Conservation (phyloP, 2,113 vertebrate species). For the Craseonycteris thonglongyai region DNA sequence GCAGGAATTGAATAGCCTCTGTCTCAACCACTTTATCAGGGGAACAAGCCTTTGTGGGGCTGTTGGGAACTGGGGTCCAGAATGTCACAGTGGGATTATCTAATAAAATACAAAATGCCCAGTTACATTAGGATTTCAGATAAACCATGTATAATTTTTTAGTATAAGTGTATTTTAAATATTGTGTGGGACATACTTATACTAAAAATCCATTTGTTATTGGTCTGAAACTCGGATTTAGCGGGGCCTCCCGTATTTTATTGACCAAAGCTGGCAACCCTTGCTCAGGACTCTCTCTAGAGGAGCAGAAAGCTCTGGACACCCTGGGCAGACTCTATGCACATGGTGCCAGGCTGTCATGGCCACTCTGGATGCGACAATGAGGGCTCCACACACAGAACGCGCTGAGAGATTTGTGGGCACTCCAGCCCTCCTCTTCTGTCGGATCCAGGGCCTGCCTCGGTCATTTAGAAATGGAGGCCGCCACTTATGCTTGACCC, state of each 20-base stretch:
- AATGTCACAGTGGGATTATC: neutral
- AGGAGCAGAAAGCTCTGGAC: neutral
- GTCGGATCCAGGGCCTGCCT: accelerated
- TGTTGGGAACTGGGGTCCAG: neutral
- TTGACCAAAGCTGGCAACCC: neutral
- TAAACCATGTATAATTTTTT: neutral
- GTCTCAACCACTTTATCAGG: neutral
- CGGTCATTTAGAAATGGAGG: accelerated
- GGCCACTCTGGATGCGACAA: accelerated
- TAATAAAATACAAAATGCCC: neutral
- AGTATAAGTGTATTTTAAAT: neutral
- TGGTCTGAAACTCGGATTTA: neutral
- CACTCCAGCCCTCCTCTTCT: accelerated
- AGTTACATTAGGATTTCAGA: neutral
- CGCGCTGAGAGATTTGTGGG: neutral
- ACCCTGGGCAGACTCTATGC: accelerated
- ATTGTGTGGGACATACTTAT: neutral
- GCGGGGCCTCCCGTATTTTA: too few species aligned
- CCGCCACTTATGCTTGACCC: too few species aligned
- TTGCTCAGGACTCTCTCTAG: neutral
- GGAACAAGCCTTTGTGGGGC: neutral
- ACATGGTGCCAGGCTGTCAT: accelerated
- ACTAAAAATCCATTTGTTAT: neutral
- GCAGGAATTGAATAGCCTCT: neutral
- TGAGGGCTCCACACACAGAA: neutral